Percentiles rank a stretch among this genome's conserved stretches.
phyloP scores from a whole-genome alignment of 2,888 invertebrate genomes.

The Muschampia plurimacula region DNA sequence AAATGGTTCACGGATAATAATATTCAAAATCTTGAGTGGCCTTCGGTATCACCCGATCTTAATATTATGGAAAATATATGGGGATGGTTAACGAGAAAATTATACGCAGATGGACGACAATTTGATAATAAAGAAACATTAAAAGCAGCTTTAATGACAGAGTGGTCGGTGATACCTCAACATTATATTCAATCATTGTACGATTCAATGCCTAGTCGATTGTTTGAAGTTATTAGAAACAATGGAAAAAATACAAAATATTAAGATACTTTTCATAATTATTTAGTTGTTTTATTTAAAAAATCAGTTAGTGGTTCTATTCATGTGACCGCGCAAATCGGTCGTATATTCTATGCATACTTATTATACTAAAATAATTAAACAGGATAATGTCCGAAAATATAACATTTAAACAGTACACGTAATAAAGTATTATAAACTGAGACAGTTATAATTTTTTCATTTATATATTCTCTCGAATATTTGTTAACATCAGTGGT shows the following conservation, averaged over 20 bases:
- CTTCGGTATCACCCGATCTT: not conserved
- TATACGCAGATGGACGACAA: not conserved
- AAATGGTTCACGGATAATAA: not conserved
- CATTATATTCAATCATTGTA: constrained; percentile 7
- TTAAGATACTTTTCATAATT: constrained; percentile 7
- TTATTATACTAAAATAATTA: no score
- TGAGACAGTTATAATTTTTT: no score
- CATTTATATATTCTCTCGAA: no score
- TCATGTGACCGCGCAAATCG: no score
- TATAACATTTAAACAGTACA: no score
- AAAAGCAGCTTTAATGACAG: constrained; percentile 2
- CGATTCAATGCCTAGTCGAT: constrained; percentile 6
- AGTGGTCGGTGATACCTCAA: constrained; percentile 6
- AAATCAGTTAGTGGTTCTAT: not conserved
- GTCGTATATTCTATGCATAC: no score
- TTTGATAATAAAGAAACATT: constrained; percentile 2
- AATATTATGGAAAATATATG: not conserved
- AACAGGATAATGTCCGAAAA: no score
- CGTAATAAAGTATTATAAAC: no score
- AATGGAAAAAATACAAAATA: constrained; percentile 7
- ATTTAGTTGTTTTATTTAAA: not conserved
- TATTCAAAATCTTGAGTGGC: not conserved
- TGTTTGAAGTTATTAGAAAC: constrained; percentile 8
- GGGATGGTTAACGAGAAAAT: not conserved
- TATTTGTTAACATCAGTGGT: no score